Percentiles rank a stretch among this genome's conserved stretches.
Evolutionary conservation across 2,113 vertebrate genomes (phyloP).

Genomic region (Prunella himalayana): DNA sequence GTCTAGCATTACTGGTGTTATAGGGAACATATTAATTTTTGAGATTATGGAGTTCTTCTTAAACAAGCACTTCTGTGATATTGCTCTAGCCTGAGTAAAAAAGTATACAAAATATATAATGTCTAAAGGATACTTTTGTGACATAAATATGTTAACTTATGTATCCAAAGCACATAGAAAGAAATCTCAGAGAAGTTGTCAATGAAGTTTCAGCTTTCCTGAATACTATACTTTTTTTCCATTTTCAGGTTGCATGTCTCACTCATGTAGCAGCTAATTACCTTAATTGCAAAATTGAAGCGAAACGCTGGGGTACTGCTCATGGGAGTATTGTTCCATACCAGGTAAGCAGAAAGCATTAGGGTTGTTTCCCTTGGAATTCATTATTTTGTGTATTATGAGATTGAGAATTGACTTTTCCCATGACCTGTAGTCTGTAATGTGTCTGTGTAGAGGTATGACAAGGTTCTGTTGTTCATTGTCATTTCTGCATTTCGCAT

Average conservation of each 20-base stretch:
- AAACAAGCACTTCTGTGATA: background rate
- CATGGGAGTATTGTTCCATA: slow-evolving; percentile 88
- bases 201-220: background rate
- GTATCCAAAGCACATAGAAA: background rate
- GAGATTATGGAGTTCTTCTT: background rate
- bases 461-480: slow-evolving; percentile 57
- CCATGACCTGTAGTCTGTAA: background rate
- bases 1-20: background rate
- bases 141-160: background rate
- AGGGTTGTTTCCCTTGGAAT: background rate
- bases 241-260: slow-evolving; percentile 83
- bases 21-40: background rate
- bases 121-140: background rate
- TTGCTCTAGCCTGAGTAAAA: background rate
- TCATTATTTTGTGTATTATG: background rate
- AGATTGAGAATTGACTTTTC: background rate
- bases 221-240: background rate
- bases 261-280: slow-evolving; percentile 84
- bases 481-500: slow-evolving; percentile 11
- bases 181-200: background rate
- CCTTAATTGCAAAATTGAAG: slow-evolving; percentile 78
- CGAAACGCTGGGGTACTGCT: slow-evolving; percentile 82
- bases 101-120: background rate
- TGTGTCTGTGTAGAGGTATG: background rate
- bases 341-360: slow-evolving; percentile 71